phyloP scores from a whole-genome alignment of 2,113 vertebrate species.

The Nothocercus nigrocapillus region DNA sequence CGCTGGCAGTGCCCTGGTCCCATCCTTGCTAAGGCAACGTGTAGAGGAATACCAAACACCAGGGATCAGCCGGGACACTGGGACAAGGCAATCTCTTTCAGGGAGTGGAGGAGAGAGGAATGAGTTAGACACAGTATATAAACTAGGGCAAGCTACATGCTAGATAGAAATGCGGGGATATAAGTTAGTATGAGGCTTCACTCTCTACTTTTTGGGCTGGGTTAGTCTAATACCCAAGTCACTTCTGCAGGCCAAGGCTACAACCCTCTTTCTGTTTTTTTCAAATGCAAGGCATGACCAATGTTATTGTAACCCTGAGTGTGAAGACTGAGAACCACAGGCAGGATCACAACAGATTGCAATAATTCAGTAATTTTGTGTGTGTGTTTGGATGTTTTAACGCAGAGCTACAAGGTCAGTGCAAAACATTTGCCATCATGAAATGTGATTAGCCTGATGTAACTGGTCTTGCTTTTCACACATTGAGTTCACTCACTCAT shows the following conservation, averaged over 20 bases:
- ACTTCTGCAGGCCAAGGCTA: background rate
- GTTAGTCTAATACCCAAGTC: background rate
- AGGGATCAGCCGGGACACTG: accelerated
- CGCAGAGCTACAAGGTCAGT: background rate
- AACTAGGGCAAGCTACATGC: background rate
- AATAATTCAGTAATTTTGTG: background rate
- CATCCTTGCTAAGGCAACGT: background rate
- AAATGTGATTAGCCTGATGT: background rate
- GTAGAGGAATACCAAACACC: background rate
- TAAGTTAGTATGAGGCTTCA: background rate
- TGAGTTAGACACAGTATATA: background rate
- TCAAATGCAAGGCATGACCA: background rate
- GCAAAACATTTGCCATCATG: background rate
- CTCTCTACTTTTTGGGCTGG: accelerated
- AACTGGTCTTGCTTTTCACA: background rate
- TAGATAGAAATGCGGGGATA: background rate
- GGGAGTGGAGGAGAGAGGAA: background rate
- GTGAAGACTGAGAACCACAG: background rate
- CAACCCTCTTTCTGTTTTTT: background rate
- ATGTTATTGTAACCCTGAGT: background rate
- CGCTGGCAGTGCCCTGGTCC: accelerated
- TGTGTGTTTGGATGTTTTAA: background rate
- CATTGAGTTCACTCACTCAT: background rate
- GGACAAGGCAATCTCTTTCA: background rate
- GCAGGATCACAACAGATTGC: background rate